Evolutionary conservation across 2,888 invertebrate species (phyloP).

Genomic region (Cataglyphis livida): DNA sequence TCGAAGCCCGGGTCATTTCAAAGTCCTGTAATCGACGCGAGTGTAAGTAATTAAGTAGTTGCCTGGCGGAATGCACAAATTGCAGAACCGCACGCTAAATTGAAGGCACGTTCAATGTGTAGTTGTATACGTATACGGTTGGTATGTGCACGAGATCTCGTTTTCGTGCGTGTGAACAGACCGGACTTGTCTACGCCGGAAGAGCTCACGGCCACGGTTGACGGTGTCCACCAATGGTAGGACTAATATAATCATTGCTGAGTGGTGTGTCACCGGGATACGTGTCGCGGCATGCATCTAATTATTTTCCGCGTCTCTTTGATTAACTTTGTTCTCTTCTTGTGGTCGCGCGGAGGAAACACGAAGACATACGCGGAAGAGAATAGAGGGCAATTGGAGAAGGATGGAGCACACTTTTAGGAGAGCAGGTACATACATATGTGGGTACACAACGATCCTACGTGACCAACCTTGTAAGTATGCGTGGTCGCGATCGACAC

Average conservation of each 20-base stretch:
- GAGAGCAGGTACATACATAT: slow-evolving; percentile 70
- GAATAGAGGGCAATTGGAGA: slow-evolving; percentile 29
- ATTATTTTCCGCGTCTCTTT: slow-evolving; percentile 54
- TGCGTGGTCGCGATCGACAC: slow-evolving; percentile 66
- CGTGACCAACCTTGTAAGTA: slow-evolving; percentile 77
- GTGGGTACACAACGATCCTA: slow-evolving; percentile 66
- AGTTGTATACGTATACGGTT: not conserved
- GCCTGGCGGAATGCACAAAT: slow-evolving; percentile 67
- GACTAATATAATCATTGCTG: slow-evolving; percentile 81
- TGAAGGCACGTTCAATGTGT: slow-evolving; percentile 65
- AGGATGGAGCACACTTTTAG: slow-evolving; percentile 46
- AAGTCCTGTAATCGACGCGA: slow-evolving; percentile 60
- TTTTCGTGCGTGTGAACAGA: slow-evolving; percentile 26
- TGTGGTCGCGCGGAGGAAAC: slow-evolving; percentile 59
- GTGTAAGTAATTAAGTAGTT: slow-evolving; percentile 75
- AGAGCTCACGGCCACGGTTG: slow-evolving; percentile 59
- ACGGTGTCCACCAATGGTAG: slow-evolving; percentile 68
- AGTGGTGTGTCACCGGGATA: slow-evolving; percentile 77
- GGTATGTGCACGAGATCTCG: not conserved
- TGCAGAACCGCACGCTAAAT: slow-evolving; percentile 68
- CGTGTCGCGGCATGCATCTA: slow-evolving; percentile 79
- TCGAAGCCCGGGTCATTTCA: slow-evolving; percentile 67
- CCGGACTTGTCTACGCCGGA: slow-evolving; percentile 45
- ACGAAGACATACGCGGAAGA: slow-evolving; percentile 8
- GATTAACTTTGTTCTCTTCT: slow-evolving; percentile 76